These are phyloP conservation scores for Tenthredo notha DNA, from an alignment of 2,888 invertebrate species.

Conservation along the genomic window DNA sequence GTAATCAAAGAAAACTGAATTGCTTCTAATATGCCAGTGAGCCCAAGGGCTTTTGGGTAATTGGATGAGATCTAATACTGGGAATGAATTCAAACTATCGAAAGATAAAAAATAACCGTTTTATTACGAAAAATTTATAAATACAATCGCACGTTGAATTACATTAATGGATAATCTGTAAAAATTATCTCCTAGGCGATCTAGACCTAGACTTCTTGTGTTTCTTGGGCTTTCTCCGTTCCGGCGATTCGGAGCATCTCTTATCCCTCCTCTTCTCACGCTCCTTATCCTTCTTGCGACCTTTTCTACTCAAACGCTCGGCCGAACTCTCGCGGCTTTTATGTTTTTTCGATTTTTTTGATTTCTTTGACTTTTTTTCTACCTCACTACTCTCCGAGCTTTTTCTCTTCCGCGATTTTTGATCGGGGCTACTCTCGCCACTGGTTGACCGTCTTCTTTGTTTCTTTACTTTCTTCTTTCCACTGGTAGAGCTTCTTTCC, in stretches of 20 bases:
- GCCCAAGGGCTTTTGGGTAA: not conserved
- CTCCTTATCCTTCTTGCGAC: slow-evolving; percentile 82
- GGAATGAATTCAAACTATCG: not conserved
- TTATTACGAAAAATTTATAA: slow-evolving; percentile 58
- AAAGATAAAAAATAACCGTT: slow-evolving; percentile 56
- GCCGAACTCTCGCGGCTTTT: slow-evolving; percentile 74
- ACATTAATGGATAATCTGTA: slow-evolving; percentile 33
- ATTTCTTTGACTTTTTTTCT: slow-evolving; percentile 67
- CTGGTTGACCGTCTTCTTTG: slow-evolving; percentile 62
- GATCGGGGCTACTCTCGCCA: slow-evolving; percentile 61
- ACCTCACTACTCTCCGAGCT: slow-evolving; percentile 63
- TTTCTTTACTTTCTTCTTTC: slow-evolving; percentile 64
- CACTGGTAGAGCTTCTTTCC: slow-evolving; percentile 64
- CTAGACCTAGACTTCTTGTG: slow-evolving; percentile 62
- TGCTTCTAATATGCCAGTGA: not conserved
- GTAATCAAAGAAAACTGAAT: not conserved
- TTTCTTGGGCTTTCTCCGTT: slow-evolving; percentile 79
- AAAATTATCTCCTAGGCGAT: slow-evolving; percentile 64
- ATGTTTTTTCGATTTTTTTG: slow-evolving; percentile 76
- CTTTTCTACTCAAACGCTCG: slow-evolving; percentile 79
- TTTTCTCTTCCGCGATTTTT: slow-evolving; percentile 63
- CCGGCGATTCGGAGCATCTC: slow-evolving; percentile 78
- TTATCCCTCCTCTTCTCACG: slow-evolving; percentile 81
- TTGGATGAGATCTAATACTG: not conserved
- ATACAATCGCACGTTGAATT: slow-evolving; percentile 26